Percentiles rank a stretch among this genome's conserved stretches.
These are phyloP conservation scores for Clupea harengus DNA, from an alignment of 2,113 vertebrate genomes.

Conservation along the genomic window DNA sequence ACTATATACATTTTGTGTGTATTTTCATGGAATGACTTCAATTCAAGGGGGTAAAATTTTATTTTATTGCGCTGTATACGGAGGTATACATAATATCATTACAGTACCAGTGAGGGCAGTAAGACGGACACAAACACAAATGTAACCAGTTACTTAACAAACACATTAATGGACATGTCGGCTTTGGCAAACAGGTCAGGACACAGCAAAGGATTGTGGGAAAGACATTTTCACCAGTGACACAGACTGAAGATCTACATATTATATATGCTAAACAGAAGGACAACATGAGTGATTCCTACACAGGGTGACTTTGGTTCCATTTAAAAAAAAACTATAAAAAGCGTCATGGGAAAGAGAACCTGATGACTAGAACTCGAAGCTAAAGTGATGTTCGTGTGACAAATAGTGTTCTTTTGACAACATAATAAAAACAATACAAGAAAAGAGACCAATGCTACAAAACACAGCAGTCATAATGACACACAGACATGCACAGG, in stretches of 20 bases:
- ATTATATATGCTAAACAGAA: slow-evolving; percentile 29
- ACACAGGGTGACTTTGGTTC: neutral
- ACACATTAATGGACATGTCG: slow-evolving; percentile 2
- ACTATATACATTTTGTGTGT: neutral
- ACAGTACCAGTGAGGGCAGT: slow-evolving; percentile 15
- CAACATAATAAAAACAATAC: neutral
- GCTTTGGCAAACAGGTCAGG: slow-evolving; percentile 53
- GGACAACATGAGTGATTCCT: slow-evolving; percentile 19
- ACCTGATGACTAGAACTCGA: neutral
- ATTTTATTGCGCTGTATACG: slow-evolving; percentile 11
- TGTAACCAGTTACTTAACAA: neutral
- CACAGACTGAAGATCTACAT: slow-evolving; percentile 29
- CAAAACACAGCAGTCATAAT: neutral
- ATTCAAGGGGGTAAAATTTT: neutral
- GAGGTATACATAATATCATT: neutral
- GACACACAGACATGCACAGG: slow-evolving; percentile 5
- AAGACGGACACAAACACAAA: neutral
- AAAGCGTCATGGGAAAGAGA: slow-evolving; percentile 20
- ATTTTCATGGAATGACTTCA: neutral
- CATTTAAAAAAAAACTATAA: slow-evolving; percentile 24
- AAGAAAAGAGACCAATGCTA: slow-evolving; percentile 11
- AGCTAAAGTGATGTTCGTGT: neutral
- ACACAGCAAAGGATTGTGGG: slow-evolving; percentile 40
- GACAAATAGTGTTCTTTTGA: neutral
- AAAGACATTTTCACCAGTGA: slow-evolving; percentile 37